These are phyloP conservation scores for Egretta garzetta DNA, from an alignment of 2,113 vertebrate species.

Conservation along the genomic window DNA sequence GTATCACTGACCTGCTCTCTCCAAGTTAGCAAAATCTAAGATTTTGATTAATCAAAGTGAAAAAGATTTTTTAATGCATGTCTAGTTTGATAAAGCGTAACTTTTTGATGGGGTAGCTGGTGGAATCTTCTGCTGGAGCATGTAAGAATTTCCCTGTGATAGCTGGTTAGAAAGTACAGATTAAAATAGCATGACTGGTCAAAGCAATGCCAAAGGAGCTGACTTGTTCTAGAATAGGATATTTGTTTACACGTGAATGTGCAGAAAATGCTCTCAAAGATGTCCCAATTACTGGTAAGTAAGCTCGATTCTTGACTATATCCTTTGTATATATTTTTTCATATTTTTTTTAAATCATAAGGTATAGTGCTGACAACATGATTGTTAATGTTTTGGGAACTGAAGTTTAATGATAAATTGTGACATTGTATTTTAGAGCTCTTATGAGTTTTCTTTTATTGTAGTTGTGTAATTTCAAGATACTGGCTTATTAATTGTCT, in stretches of 20 bases:
- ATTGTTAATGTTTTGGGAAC: neutral
- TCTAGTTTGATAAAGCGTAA: neutral
- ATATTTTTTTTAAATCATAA: neutral
- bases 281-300: neutral
- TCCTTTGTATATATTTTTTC: neutral
- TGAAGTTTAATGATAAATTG: neutral
- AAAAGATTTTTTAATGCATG: neutral
- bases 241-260: neutral
- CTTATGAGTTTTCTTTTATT: neutral
- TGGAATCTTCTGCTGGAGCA: neutral
- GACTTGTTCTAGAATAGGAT: neutral
- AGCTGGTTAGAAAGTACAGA: neutral
- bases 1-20: neutral
- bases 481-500: neutral
- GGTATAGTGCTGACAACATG: neutral
- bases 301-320: neutral
- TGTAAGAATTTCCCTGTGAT: neutral
- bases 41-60: neutral
- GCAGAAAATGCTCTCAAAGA: neutral
- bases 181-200: neutral
- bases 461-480: neutral
- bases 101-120: neutral
- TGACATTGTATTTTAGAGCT: neutral
- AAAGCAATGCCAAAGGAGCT: neutral
- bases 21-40: neutral